Base-by-base conservation (phyloP, 1,140 invertebrate species). In the Drosophila subpulchrella region DNA sequence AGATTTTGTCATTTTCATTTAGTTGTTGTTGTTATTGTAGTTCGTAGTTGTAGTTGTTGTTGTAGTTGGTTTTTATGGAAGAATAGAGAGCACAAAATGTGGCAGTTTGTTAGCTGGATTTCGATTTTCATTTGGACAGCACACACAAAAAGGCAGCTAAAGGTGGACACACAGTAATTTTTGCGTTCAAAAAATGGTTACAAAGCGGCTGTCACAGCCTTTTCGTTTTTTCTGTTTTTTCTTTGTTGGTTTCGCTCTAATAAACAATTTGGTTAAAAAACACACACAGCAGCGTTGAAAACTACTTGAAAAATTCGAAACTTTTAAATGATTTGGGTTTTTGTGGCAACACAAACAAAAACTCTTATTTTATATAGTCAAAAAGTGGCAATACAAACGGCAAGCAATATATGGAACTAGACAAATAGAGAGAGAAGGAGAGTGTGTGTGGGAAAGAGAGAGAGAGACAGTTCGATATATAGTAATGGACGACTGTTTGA, bases 401-500 rank as follows among this genome's bases (percentile, higher is more conserved):
- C 81, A 84, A 61, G 81, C 81, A 84, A 73, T 63, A 65, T 53
- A 39, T 47, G 72, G 56, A 85, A 79, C 50, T 39, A 77, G 44
- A 68, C 39, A 76, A 54, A 77, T 36, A 76, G 41, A 76, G 73
- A 76, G 17, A 44, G 34, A 44, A 12, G 41, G n/a, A 11, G 13
- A 32, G 20, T 63, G 32, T 41, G 65, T 51, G 46, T 48, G 46
- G 34, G 59, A 38, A 13, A 15, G 4, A 32, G 27, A 32, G 27
- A 32, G 46, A 38, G 11, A 36, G 42, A 62, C 53, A 75, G 27
- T 65, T 76, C 71, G 81, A 82, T 79, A 86, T 76, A 86, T 79
- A 86, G 79, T 85, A 85, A 85, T 85, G 82, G 82, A 75, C 82
- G 82, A 85, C 75, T 86, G 79, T 89, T 82, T 82, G 80, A 75